Base-by-base conservation (phyloP, 2,797 vertebrate species). In the Basileuterus tristriatus region DNA sequence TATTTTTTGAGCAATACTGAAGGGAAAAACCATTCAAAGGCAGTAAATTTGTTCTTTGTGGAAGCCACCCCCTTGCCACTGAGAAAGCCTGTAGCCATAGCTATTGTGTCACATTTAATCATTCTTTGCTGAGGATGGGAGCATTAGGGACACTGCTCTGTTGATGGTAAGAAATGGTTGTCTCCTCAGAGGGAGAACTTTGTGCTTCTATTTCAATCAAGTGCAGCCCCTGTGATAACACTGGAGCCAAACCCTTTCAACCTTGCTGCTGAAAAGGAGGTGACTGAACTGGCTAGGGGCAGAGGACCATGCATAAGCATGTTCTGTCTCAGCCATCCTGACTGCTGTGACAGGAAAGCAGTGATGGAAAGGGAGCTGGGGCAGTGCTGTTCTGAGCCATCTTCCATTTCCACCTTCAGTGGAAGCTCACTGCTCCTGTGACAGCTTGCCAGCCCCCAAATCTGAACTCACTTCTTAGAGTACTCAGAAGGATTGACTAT, bases 301-400 rank as follows among this genome's bases (percentile, higher is more conserved):
- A 2, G 12, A 59, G 37, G n/a, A 29, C 4, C 37, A 44, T 37
- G 23, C 27, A 23, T 2, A 11, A 18, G 5, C 8, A 2, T 6
- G 15, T n/a, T 46, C 34, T 63, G 12, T n/a, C 15, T n/a, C 68
- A 39, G 5, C 11, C n/a, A 7, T 23, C n/a, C 47, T 53, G 46
- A 14, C 32, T 52, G 22, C 4, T 37, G 6, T 37, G 29, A 8
- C 23, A 34, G 58, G 23, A 55, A 11, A 39, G 41, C 1, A 4
- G 29, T 15, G 23, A 29, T 29, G 26, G 34, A 8, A 46, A 23
- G 47, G 17, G 39, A 72, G 30, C 12, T 55, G 68, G 29, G 7
- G 8, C 20, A 34, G 16, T 1, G 4, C 24, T 4, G 1, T 34
- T 47, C 34, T 30, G 20, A 24, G 50, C 24, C 2, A 3, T 12